phyloP scores from a whole-genome alignment of 2,797 vertebrate species.

The Ctenosaura bakeri region DNA sequence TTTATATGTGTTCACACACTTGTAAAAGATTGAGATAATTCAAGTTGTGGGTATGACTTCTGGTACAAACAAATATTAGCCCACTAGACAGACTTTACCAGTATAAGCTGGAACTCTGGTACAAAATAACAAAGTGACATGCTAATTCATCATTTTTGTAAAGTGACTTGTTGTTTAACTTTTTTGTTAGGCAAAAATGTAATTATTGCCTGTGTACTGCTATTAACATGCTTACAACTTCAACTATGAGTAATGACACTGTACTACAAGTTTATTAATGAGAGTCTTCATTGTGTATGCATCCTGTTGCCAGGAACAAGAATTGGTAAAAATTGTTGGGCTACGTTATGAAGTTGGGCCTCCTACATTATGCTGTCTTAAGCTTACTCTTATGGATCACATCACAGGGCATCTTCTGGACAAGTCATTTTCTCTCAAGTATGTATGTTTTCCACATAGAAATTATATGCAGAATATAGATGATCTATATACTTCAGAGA shows the following conservation, averaged over 20 bases:
- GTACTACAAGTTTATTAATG: background rate
- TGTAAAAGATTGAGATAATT: background rate
- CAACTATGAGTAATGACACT: background rate
- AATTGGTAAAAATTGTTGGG: constrained; percentile 97
- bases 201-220: background rate
- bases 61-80: background rate
- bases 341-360: constrained; percentile 96
- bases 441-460: constrained; percentile 52
- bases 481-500: background rate
- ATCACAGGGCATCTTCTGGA: constrained; percentile 91
- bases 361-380: constrained; percentile 95
- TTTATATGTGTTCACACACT: too few relatives aligned
- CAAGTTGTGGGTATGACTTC: background rate
- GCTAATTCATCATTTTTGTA: background rate
- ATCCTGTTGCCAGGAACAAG: constrained; percentile 89
- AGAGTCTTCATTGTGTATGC: background rate
- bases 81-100: background rate
- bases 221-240: background rate
- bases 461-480: background rate
- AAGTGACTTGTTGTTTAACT: background rate
- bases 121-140: background rate
- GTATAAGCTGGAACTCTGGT: background rate
- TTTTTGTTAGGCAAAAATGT: too few relatives aligned
- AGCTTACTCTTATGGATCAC: constrained; percentile 93
- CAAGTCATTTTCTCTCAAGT: constrained; percentile 96